Percentiles rank a stretch among this genome's conserved stretches.
These are phyloP conservation scores for Lagothrix lagotricha DNA, from an alignment of 2,797 vertebrate species.

Conservation along the genomic window DNA sequence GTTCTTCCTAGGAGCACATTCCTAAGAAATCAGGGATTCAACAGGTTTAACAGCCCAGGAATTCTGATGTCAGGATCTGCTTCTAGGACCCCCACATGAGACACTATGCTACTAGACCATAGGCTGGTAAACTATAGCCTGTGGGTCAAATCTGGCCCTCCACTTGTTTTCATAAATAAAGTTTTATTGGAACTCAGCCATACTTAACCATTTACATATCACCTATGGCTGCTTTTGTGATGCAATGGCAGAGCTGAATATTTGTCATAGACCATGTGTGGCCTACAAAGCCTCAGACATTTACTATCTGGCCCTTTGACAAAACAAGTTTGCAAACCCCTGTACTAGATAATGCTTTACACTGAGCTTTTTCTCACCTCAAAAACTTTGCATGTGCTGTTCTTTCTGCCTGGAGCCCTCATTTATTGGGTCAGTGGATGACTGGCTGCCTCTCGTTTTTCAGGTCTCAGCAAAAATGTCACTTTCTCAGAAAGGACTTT, in stretches of 20 bases:
- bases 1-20: neutral
- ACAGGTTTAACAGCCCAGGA: neutral
- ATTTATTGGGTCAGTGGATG: neutral
- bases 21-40: neutral
- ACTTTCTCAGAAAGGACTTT: neutral
- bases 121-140: neutral
- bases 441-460: neutral
- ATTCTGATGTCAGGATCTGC: neutral
- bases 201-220: neutral
- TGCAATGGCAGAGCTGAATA: rapidly evolving
- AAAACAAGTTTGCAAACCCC: neutral
- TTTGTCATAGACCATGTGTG: rapidly evolving
- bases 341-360: neutral
- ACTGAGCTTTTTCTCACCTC: neutral
- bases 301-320: neutral
- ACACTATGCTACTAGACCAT: neutral
- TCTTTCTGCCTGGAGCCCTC: neutral
- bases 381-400: rapidly evolving
- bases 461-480: neutral
- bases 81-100: neutral
- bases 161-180: neutral
- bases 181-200: neutral
- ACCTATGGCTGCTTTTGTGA: neutral
- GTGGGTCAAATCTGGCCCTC: neutral
- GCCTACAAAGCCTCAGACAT: neutral